Conservation (phyloP, 2,888 invertebrate species). For the Diogma glabrata region DNA sequence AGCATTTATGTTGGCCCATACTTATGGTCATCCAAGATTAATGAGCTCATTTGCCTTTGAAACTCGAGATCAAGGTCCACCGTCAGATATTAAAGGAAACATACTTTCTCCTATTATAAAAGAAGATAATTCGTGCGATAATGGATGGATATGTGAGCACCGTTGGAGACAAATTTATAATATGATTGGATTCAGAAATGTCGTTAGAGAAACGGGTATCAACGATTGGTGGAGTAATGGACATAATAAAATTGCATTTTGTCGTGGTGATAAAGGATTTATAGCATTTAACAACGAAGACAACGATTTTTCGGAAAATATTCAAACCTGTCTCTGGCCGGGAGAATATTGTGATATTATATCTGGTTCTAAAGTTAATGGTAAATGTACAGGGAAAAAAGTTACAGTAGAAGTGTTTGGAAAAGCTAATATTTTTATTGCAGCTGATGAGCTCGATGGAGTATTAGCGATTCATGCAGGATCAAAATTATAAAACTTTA, state of each 20-base stretch:
- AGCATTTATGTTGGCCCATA: conserved; percentile 58
- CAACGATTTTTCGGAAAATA: conserved; percentile 41
- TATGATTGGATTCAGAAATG: conserved; percentile 60
- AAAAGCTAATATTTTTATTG: conserved; percentile 9
- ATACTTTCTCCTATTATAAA: conserved; percentile 54
- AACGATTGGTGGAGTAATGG: conserved; percentile 63
- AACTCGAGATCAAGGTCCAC: conserved; percentile 46
- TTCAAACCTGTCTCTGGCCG: conserved; percentile 41
- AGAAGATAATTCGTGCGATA: conserved; percentile 49
- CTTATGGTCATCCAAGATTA: conserved; percentile 60
- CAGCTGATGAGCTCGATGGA: conserved; percentile 5
- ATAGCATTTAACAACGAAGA: conserved; percentile 59
- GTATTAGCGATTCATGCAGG: conserved; percentile 15
- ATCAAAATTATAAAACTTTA: background rate
- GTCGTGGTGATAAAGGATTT: conserved; percentile 56
- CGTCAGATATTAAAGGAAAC: conserved; percentile 46
- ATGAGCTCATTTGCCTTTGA: conserved; percentile 72
- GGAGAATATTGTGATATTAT: conserved; percentile 61
- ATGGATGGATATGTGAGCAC: conserved; percentile 72
- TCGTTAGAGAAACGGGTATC: conserved; percentile 41
- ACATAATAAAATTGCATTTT: conserved; percentile 65
- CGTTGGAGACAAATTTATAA: conserved; percentile 61
- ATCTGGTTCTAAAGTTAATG: conserved; percentile 37
- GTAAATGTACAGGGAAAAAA: conserved; percentile 40
- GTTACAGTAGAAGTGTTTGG: conserved; percentile 12